Evolutionary conservation across 2,888 invertebrate genomes (phyloP), one percentile per base, ranked within the genome.

Genomic region (Clusia tigrina): DNA sequence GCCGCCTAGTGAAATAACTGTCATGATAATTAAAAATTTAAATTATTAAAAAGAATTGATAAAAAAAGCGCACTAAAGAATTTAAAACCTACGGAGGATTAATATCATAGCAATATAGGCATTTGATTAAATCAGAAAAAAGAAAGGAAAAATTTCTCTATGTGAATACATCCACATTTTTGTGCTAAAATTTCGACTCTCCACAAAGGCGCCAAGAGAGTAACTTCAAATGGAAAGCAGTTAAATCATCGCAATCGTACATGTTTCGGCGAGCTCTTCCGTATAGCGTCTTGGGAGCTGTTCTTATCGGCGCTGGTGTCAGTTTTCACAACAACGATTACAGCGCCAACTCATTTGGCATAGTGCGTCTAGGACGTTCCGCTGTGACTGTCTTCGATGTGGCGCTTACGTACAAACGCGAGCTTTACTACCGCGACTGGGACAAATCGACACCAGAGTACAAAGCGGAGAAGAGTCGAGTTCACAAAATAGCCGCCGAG

Each of bases 291-390:
- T 84, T 88, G 48, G 88, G 90, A 64, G 78, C 77, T 18, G 74
- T 74, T 62, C 67, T 71, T 24, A 69, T 77, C 60, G 74, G 79
- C 64, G 88, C 90, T 51, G 86, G 88, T 60, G 74, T 86, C 64
- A 89, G 89, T 71, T 79, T 90, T 64, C 88, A 87, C 71, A 85
- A 86, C 60, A 89, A 91, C 77, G 89, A 91, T 74, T 90, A 89
- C 74, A 88, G 91, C 76, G 79, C 90, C 53, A 89, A 91, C 80
- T 90, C 93, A 1, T 86, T 95, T 73, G 95, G 97, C n/a, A 86
- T 94, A 48, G 91, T 97, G 10, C 87, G 98, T 70, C 88, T 98
- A 71, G 90, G 92, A 46, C 87, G 98, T 78, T 95, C 97, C 60
- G 96, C 94, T 9, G 78, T 85, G 23, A 90, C 96, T 80, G 95